A percentile compares a stretch with the other conserved stretches of the same genome.
phyloP scores from a whole-genome alignment of 2,888 invertebrate species.

The Acleris sparsana region DNA sequence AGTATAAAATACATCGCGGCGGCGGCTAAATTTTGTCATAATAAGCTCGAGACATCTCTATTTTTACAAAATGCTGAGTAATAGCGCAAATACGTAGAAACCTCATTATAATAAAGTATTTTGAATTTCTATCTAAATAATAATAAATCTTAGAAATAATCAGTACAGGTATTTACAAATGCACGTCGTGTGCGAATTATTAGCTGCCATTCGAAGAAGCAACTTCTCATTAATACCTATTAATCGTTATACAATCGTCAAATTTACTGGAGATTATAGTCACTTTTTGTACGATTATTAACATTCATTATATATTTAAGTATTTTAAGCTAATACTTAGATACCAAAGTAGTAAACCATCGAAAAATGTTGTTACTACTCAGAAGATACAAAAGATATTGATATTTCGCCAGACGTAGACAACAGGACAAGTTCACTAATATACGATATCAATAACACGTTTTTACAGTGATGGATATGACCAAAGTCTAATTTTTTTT shows the following conservation, averaged over 20 bases:
- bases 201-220: slow-evolving; percentile 79
- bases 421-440: slow-evolving; percentile 30
- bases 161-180: slow-evolving; percentile 75
- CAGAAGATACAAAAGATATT: slow-evolving; percentile 34
- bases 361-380: slow-evolving; percentile 44
- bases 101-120: slow-evolving; percentile 28
- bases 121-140: slow-evolving; percentile 64
- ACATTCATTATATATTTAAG: slow-evolving; percentile 45
- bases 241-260: slow-evolving; percentile 61
- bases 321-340: slow-evolving; percentile 37
- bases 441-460: slow-evolving; percentile 26
- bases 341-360: slow-evolving; percentile 49
- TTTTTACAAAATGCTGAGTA: slow-evolving; percentile 28
- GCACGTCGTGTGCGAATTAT: slow-evolving; percentile 65
- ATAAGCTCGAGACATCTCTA: slow-evolving; percentile 16
- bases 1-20: slow-evolving; percentile 26
- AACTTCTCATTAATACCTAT: slow-evolving; percentile 47
- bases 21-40: slow-evolving; percentile 3
- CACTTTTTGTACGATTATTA: slow-evolving; percentile 78
- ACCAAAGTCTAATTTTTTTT: slow-evolving; percentile 42
- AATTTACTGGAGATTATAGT: slow-evolving; percentile 70
- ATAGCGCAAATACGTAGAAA: slow-evolving; percentile 28
- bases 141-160: slow-evolving; percentile 65
- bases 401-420: slow-evolving; percentile 35
- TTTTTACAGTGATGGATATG: slow-evolving; percentile 32